Evolutionary conservation across 2,113 vertebrate species (phyloP).

Genomic region (Mola mola): DNA sequence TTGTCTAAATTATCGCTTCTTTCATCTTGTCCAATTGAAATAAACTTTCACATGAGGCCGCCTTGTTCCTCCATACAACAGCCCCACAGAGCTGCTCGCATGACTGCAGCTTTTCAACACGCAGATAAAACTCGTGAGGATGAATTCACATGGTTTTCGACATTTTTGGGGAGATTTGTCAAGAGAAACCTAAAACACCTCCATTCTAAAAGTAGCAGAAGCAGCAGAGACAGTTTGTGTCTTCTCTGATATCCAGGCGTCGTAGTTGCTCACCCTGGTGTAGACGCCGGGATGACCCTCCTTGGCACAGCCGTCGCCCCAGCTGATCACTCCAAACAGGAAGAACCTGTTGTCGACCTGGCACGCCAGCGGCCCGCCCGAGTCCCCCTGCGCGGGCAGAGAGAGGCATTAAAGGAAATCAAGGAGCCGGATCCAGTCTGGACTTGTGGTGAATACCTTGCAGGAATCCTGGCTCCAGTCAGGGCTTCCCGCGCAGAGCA

Average conservation of each 20-base stretch:
- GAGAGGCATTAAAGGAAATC: background rate
- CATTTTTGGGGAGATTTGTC: too few species aligned
- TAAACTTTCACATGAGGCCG: too few species aligned
- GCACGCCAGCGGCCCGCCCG: conserved; percentile 77
- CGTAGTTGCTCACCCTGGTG: conserved; percentile 75
- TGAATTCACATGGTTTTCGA: too few species aligned
- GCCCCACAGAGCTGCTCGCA: too few species aligned
- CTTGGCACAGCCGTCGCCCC: conserved; percentile 73
- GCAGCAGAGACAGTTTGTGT: conserved; percentile 6
- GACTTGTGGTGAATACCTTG: conserved; percentile 76
- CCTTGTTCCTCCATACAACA: too few species aligned
- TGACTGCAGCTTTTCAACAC: too few species aligned
- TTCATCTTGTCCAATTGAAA: too few species aligned
- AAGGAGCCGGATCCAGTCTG: background rate
- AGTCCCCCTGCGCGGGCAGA: conserved; percentile 75
- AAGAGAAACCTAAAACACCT: too few species aligned
- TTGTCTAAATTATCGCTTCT: too few species aligned
- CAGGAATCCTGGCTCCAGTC: conserved; percentile 88
- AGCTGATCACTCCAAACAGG: conserved; percentile 82
- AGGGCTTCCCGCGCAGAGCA: conserved; percentile 89
- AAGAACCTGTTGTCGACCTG: conserved; percentile 51
- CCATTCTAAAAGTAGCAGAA: too few species aligned
- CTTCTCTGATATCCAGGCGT: conserved; percentile 74
- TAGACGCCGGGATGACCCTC: conserved; percentile 76
- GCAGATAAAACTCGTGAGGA: too few species aligned